These are phyloP conservation scores for Stenodera caucasica DNA, from an alignment of 2,888 invertebrate species.

Conservation along the genomic window DNA sequence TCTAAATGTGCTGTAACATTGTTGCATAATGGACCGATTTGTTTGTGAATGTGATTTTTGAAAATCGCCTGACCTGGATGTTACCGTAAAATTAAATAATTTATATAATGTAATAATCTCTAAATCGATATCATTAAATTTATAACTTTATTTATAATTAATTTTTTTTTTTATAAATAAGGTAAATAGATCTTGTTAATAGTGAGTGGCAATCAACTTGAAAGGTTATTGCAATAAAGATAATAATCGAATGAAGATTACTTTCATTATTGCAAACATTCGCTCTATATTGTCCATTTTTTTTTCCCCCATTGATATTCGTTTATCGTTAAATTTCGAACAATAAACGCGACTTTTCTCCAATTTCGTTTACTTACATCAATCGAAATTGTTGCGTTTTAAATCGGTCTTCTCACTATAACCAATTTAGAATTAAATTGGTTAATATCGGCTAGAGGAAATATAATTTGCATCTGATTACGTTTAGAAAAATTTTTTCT, in stretches of 20 bases:
- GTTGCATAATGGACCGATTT: neutral
- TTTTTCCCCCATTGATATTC: no score
- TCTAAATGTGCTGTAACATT: neutral
- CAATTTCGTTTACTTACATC: no score
- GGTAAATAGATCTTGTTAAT: neutral
- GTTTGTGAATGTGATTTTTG: constrained; percentile 2
- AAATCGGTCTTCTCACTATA: neutral
- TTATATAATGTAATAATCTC: neutral
- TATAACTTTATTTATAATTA: neutral
- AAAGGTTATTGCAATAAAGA: constrained; percentile 5
- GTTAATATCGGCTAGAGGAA: neutral
- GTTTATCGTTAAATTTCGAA: no score
- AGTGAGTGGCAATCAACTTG: neutral
- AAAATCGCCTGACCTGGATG: neutral
- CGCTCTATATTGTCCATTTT: neutral
- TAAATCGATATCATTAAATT: no score
- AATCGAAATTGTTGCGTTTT: neutral
- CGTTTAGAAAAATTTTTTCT: neutral
- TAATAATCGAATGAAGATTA: constrained; percentile 1
- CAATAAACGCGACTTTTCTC: no score
- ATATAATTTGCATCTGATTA: neutral
- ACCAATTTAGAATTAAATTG: neutral
- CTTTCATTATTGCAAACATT: neutral
- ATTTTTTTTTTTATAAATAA: neutral
- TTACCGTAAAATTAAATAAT: neutral